A percentile compares a stretch with the other conserved stretches of the same genome.
Conservation (phyloP, 2,113 vertebrate species). For the Diadophis punctatus region DNA sequence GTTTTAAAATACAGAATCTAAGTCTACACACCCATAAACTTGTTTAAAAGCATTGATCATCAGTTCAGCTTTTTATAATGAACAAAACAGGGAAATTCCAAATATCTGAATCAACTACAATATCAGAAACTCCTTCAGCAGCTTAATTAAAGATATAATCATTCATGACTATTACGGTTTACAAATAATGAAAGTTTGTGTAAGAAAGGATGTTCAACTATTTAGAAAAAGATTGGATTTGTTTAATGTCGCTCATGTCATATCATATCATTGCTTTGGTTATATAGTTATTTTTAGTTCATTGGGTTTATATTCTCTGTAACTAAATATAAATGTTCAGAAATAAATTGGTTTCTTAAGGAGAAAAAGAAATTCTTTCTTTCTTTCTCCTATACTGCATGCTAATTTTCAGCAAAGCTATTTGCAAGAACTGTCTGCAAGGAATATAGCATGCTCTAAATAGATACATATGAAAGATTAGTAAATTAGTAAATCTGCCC, state of each 20-base stretch:
- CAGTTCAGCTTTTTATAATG: neutral
- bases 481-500: neutral
- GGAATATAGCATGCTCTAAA: neutral
- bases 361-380: neutral
- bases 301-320: neutral
- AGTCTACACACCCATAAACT: neutral
- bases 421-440: neutral
- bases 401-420: neutral
- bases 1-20: neutral
- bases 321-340: neutral
- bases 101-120: neutral
- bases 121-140: neutral
- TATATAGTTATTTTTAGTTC: neutral
- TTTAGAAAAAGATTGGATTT: neutral
- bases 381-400: neutral
- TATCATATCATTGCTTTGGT: neutral
- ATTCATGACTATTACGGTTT: neutral
- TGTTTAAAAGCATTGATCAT: neutral
- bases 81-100: neutral
- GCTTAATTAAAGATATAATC: neutral
- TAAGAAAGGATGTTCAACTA: neutral
- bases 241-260: neutral
- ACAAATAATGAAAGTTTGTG: neutral
- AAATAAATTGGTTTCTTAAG: neutral
- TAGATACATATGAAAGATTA: neutral